Percentiles rank a stretch among this genome's conserved stretches.
Conservation (phyloP, 2,113 vertebrate species). For the western clawed frog (Xenopus tropicalis) region UCB_Xtro_10.0 CM004447.2:9427001-9427500, state of each 20-base stretch:
- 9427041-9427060: background rate
- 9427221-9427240: background rate
- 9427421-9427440: no score
- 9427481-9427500: no score
- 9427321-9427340: no score
- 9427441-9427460: no score
- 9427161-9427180: slow-evolving; percentile 14
- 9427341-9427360: no score
- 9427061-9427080: background rate
- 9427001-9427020: background rate
- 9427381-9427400: no score
- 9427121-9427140: background rate
- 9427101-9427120: background rate
- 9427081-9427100: no score
- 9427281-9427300: background rate
- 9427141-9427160: slow-evolving; percentile 11
- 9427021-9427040: background rate
- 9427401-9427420: no score
- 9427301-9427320: no score
- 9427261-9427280: background rate
- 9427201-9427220: background rate
- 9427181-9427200: background rate
- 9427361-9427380: no score
- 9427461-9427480: no score
- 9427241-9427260: background rate